Conservation (phyloP, 2,888 invertebrate species). For the Drosophila villosipedis region DNA sequence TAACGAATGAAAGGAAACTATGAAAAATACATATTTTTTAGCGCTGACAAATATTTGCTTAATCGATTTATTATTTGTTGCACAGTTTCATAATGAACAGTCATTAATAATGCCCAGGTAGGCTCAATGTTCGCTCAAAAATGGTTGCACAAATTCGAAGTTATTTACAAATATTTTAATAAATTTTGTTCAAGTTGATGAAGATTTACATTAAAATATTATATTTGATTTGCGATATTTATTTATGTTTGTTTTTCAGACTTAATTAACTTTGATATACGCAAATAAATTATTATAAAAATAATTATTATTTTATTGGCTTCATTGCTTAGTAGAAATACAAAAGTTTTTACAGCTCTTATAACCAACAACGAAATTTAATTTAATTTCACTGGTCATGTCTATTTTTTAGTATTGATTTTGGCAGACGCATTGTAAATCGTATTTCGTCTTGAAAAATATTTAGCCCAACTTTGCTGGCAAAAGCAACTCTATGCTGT, state of each 20-base stretch:
- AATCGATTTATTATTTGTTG: slow-evolving; percentile 80
- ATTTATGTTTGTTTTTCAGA: neutral
- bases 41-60: slow-evolving; percentile 78
- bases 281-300: neutral
- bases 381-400: neutral
- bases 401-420: neutral
- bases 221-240: neutral
- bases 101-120: slow-evolving; percentile 68
- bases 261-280: neutral
- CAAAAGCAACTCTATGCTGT: neutral
- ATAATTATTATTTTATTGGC: neutral
- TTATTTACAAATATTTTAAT: slow-evolving; percentile 2
- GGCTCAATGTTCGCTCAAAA: slow-evolving; percentile 50
- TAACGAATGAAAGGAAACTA: slow-evolving; percentile 37
- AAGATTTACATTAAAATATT: neutral
- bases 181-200: neutral
- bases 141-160: slow-evolving; percentile 19
- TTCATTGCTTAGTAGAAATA: neutral
- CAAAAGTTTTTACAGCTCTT: neutral
- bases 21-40: slow-evolving; percentile 71
- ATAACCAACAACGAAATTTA: neutral
- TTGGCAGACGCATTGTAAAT: neutral
- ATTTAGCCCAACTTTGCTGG: neutral
- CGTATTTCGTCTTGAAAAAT: neutral
- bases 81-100: slow-evolving; percentile 76